Conservation (phyloP, 2,888 invertebrate genomes). For the Proisotoma minuta region DNA sequence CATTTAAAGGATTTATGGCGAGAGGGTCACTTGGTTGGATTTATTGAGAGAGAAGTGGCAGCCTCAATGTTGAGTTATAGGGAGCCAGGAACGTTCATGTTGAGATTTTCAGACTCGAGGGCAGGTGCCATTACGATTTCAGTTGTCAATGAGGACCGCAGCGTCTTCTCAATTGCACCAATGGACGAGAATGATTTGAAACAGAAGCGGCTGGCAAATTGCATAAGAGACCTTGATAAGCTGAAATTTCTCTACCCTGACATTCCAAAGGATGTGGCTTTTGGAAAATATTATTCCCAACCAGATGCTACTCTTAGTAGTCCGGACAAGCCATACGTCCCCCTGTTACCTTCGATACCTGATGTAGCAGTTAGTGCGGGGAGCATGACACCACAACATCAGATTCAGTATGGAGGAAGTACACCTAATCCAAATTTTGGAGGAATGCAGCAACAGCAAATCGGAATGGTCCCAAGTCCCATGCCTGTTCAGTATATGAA, state of each 20-base stretch:
- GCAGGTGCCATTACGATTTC: background rate
- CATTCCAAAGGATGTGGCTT: background rate
- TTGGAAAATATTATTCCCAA: background rate
- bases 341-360: background rate
- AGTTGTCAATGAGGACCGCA: background rate
- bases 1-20: conserved; percentile 31
- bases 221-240: background rate
- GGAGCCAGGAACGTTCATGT: background rate
- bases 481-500: too few relatives aligned
- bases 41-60: conserved; percentile 23
- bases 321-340: background rate
- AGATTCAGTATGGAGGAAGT: too few relatives aligned
- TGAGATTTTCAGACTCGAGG: background rate
- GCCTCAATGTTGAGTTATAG: background rate
- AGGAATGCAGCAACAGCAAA: too few relatives aligned
- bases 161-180: background rate
- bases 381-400: too few relatives aligned
- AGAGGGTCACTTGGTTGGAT: conserved; percentile 26
- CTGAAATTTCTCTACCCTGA: background rate
- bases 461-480: too few relatives aligned
- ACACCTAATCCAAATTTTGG: too few relatives aligned
- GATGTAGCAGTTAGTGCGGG: too few relatives aligned
- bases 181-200: conserved; percentile 1
- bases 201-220: conserved; percentile 1
- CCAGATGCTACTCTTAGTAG: background rate